These are phyloP conservation scores for Smutsia temminckii DNA, from an alignment of 2,797 vertebrate genomes.

Conservation along the genomic window DNA sequence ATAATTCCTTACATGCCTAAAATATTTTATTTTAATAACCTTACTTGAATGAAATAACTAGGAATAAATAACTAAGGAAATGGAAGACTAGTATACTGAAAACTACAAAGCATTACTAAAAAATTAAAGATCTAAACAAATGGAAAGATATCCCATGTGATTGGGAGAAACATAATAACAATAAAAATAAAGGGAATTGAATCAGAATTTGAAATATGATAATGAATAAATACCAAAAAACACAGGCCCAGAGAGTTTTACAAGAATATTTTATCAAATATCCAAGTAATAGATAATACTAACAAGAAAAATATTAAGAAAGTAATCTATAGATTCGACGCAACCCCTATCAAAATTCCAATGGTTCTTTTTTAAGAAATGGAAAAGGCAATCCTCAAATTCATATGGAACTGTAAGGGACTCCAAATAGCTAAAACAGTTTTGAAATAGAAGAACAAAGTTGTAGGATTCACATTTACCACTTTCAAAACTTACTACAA, in stretches of 20 bases:
- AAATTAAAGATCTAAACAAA: neutral
- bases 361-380: neutral
- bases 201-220: constrained; percentile 1
- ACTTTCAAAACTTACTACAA: constrained; percentile 14
- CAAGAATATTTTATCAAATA: neutral
- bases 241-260: neutral
- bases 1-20: constrained; percentile 6
- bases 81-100: neutral
- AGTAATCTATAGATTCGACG: neutral
- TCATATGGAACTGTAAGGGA: neutral
- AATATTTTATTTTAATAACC: neutral
- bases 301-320: constrained; percentile 5
- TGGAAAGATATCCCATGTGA: neutral
- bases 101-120: neutral
- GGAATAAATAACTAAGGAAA: neutral
- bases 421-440: neutral
- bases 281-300: neutral
- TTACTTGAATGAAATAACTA: constrained; percentile 3
- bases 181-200: neutral
- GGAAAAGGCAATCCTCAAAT: neutral
- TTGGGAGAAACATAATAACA: neutral
- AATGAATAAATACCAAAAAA: neutral
- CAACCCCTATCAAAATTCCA: neutral
- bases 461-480: neutral
- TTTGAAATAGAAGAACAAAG: neutral